These are phyloP conservation scores for Corella eumyota DNA, from an alignment of 23 tunicate species.

Conservation along the genomic window DNA sequence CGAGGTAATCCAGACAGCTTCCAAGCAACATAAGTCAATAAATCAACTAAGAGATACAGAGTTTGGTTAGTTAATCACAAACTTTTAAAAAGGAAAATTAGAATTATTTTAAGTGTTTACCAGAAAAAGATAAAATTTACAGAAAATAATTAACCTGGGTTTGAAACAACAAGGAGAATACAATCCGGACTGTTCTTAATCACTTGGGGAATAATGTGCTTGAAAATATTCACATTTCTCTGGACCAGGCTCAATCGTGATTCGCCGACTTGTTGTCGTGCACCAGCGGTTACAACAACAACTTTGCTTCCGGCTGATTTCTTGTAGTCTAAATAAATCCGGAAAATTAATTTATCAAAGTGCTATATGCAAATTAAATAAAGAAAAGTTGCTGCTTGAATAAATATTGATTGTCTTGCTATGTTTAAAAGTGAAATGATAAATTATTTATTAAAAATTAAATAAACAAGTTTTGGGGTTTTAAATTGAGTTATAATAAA, in stretches of 20 bases:
- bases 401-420: too few species aligned
- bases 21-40: conserved; percentile 93
- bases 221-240: conserved; percentile 79
- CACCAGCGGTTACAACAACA: conserved; percentile 88
- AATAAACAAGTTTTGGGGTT: too few species aligned
- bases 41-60: conserved; percentile 28
- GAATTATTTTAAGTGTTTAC: too few species aligned
- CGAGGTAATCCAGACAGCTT: conserved; percentile 79
- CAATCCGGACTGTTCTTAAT: conserved; percentile 77
- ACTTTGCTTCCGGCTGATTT: conserved; percentile 43
- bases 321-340: conserved; percentile 32
- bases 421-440: too few species aligned
- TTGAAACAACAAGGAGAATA: conserved; percentile 61
- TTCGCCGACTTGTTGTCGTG: conserved; percentile 81
- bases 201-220: conserved; percentile 58
- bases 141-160: conserved; percentile 33
- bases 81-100: neutral
- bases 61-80: neutral
- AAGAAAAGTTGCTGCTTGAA: too few species aligned
- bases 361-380: too few species aligned
- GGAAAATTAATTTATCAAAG: too few species aligned
- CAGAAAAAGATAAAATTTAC: too few species aligned
- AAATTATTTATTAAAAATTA: too few species aligned
- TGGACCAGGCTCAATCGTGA: conserved; percentile 69
- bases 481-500: too few species aligned